Conservation (phyloP, 2,888 invertebrate genomes). For the Pedicia rivosa region DNA sequence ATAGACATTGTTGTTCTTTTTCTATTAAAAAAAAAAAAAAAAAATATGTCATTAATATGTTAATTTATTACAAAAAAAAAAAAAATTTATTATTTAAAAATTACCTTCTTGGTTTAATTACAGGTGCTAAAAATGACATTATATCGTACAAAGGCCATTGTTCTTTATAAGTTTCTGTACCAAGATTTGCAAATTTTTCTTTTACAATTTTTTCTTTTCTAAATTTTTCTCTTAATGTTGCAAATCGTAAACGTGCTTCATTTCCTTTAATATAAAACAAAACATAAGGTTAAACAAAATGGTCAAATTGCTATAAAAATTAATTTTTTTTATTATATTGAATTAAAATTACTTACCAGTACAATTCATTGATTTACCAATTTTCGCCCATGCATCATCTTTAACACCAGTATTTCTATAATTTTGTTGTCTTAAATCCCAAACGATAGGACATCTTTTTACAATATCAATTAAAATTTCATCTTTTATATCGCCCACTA, state of each 20-base stretch:
- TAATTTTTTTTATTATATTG: too few species aligned
- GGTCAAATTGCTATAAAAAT: too few species aligned
- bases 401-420: not conserved
- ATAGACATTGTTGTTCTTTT: too few species aligned
- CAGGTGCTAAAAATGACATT: conserved; percentile 3
- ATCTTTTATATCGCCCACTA: conserved; percentile 2
- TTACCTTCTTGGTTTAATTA: not conserved
- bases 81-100: too few species aligned
- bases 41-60: too few species aligned
- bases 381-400: conserved; percentile 1
- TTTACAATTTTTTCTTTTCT: conserved; percentile 1
- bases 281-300: not conserved
- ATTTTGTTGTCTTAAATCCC: conserved; percentile 1
- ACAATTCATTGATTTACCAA: conserved; percentile 4
- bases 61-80: too few species aligned
- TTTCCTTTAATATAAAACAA: conserved; percentile 1
- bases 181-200: not conserved
- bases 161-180: conserved; percentile 1
- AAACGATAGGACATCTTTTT: not conserved
- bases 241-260: conserved; percentile 3
- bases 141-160: conserved; percentile 1
- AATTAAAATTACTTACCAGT: not conserved
- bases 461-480: not conserved
- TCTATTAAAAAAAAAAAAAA: too few species aligned
- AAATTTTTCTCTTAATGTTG: conserved; percentile 3